These are phyloP conservation scores for Gordius sp. DNA, from an alignment of 2,888 invertebrate species.

Conservation along the genomic window DNA sequence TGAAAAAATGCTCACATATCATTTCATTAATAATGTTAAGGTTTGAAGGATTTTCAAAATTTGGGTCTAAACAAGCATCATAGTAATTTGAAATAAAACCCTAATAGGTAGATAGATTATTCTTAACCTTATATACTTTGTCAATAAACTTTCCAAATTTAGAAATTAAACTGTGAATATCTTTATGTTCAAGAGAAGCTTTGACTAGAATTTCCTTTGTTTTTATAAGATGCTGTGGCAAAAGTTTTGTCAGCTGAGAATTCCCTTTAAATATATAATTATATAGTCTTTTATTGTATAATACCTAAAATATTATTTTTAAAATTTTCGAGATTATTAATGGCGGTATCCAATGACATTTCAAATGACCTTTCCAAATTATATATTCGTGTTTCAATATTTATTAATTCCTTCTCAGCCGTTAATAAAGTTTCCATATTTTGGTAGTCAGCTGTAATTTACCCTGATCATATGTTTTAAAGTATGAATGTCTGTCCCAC, in stretches of 20 bases:
- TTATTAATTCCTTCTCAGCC: conserved; percentile 7
- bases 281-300: too few relatives aligned
- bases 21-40: conserved; percentile 9
- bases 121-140: neutral
- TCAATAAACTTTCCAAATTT: conserved; percentile 14
- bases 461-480: too few relatives aligned
- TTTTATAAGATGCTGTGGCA: too few relatives aligned
- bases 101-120: neutral
- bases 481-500: too few relatives aligned
- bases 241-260: too few relatives aligned
- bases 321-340: neutral
- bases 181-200: conserved; percentile 2
- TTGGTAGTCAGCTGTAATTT: too few relatives aligned
- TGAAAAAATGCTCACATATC: conserved; percentile 12
- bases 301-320: neutral
- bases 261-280: too few relatives aligned
- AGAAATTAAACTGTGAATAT: conserved; percentile 9
- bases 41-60: conserved; percentile 15
- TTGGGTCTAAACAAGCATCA: conserved; percentile 12
- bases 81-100: conserved; percentile 11
- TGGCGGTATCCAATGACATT: neutral
- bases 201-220: neutral
- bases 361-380: neutral
- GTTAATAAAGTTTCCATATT: neutral
- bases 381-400: neutral